A percentile compares a stretch with the other conserved stretches of the same genome.
These are phyloP conservation scores for Lineus longissimus DNA, from an alignment of 1,140 invertebrate species.

Conservation along the genomic window DNA sequence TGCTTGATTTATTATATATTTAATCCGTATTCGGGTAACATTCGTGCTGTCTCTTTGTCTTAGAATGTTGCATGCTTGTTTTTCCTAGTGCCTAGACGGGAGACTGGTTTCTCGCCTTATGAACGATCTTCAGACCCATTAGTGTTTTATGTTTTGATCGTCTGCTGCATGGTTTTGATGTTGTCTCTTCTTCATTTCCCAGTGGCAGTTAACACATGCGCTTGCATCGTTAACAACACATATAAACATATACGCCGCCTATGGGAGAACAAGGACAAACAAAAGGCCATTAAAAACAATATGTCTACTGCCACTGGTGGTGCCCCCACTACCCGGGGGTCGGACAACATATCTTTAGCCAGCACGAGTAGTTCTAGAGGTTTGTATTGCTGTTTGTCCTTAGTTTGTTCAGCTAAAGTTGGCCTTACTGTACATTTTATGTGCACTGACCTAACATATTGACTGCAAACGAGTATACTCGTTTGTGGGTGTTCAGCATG, in stretches of 20 bases:
- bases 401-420: background rate
- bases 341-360: background rate
- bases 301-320: background rate
- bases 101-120: no score
- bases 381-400: constrained; percentile 6
- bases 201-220: constrained; percentile 50
- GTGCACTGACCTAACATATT: no score
- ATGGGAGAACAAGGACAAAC: constrained; percentile 53
- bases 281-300: constrained; percentile 20
- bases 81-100: no score
- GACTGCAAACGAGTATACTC: no score
- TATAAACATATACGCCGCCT: constrained; percentile 51
- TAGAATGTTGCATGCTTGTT: no score
- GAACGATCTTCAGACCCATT: no score
- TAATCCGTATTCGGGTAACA: no score
- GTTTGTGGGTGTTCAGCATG: no score
- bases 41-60: no score
- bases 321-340: background rate
- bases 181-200: constrained; percentile 26
- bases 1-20: no score
- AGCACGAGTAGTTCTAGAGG: constrained; percentile 21
- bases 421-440: no score
- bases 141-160: no score
- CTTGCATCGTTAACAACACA: constrained; percentile 49
- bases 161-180: constrained; percentile 10